A percentile compares a stretch with the other conserved stretches of the same genome.
These are phyloP conservation scores for Paracentrotus lividus DNA, from an alignment of 53 echinoderm and acorn worm species.

Conservation along the genomic window DNA sequence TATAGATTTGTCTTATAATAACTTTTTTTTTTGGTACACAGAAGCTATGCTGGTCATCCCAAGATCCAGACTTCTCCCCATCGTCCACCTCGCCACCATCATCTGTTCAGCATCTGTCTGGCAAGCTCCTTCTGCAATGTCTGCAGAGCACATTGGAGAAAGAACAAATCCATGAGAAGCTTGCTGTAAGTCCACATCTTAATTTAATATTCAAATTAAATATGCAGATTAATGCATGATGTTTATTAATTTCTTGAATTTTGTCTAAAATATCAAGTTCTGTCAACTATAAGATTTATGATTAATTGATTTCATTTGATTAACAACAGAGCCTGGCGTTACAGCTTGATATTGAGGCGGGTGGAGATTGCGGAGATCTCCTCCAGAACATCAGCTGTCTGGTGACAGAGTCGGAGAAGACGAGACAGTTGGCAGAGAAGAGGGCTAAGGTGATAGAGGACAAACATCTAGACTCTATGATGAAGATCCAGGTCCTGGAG, in stretches of 20 bases:
- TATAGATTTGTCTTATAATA: too few species aligned
- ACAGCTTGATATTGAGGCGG: background rate
- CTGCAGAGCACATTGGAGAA: slow-evolving; percentile 23
- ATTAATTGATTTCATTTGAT: background rate
- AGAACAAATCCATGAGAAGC: slow-evolving; percentile 5
- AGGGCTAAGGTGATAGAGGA: background rate
- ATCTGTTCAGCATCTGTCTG: background rate
- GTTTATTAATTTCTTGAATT: too few species aligned
- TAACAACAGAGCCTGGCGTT: background rate
- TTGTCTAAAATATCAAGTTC: too few species aligned
- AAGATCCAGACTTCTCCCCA: background rate
- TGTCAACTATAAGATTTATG: background rate
- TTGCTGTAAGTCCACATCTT: background rate
- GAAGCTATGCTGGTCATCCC: background rate
- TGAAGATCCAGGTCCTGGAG: slow-evolving; percentile 36
- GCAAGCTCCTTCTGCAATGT: slow-evolving; percentile 9
- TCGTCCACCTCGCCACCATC: background rate
- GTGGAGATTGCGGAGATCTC: background rate
- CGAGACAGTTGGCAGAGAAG: background rate
- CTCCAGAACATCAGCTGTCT: slow-evolving; percentile 8
- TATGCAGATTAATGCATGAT: too few species aligned
- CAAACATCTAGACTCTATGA: background rate
- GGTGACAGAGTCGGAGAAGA: slow-evolving; percentile 17
- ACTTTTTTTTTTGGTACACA: background rate
- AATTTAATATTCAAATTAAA: too few species aligned